Evolutionary conservation across 2,113 vertebrate genomes (phyloP), one percentile per base, ranked within the genome.

Genomic region (Phalacrocorax carbo): DNA sequence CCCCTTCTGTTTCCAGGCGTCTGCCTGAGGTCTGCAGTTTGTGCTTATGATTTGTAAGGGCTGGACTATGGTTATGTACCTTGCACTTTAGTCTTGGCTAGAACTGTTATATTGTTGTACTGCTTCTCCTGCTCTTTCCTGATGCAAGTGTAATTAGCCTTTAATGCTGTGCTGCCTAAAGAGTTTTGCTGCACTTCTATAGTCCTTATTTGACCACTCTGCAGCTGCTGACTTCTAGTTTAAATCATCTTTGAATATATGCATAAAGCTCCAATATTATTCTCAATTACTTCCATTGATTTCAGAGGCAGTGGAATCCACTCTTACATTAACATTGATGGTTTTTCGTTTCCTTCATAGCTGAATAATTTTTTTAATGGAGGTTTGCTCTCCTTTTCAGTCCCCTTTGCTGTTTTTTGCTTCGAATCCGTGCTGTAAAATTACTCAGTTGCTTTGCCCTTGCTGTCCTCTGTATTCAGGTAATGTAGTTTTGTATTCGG

Each of bases 1-100:
- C 10, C 25, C 0, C 10, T 84, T 90, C 75, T 80, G 70, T 72
- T 88, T 86, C 64, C 32, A 65, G 25, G 42, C 9, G 1, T 80
- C 73, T 75, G 38, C 68, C 86, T 88, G 84, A 86, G 46, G 13
- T 93, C 82, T 96, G 90, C 93, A 88, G 44, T 95, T 93, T 82
- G 66, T 85, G 36, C 54, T 81, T 70, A 65, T 90, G 92, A 85
- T 96, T 94, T 76, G 62, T 73, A 58, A 92, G 72, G 76, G 76
- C n/a, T 84, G 76, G 60, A n/a, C 57, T 49, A 7, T 46, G 32
- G 34, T 48, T 82, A 17, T 17, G 29, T 55, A 79, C 44, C 55
- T 91, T 64, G 55, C 49, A 17, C 57, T 82, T 89, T 1, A 48
- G 44, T 79, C 84, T 91, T 88, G 78, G 44, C 61, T 87, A 17